Evolutionary conservation across 2,888 invertebrate species (phyloP).

Genomic region (Nomada fabriciana): DNA sequence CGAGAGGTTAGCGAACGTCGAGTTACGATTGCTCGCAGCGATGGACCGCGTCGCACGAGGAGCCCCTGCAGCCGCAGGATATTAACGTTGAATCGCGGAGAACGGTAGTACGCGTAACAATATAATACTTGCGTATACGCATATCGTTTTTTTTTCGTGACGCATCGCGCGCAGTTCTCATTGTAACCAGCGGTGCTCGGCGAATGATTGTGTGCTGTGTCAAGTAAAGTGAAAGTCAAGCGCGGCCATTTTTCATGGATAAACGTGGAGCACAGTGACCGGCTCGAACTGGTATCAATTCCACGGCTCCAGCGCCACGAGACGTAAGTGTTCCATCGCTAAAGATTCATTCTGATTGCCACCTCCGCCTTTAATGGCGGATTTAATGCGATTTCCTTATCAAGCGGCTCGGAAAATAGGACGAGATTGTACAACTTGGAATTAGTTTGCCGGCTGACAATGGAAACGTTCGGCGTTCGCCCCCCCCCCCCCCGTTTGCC

Average conservation of each 20-base stretch:
- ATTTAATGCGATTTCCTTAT: slow-evolving; percentile 46
- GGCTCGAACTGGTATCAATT: slow-evolving; percentile 65
- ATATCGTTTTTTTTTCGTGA: slow-evolving; percentile 34
- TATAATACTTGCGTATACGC: neutral
- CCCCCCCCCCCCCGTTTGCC: neutral
- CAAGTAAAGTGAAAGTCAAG: slow-evolving; percentile 79
- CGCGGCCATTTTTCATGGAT: slow-evolving; percentile 68
- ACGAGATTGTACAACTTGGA: slow-evolving; percentile 14
- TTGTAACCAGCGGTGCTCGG: slow-evolving; percentile 45
- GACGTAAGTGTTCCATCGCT: slow-evolving; percentile 61
- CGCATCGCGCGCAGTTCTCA: slow-evolving; percentile 52
- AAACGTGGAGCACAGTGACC: slow-evolving; percentile 65
- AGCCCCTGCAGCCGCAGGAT: neutral
- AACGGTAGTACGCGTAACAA: neutral
- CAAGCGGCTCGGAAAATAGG: slow-evolving; percentile 21
- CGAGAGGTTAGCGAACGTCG: slow-evolving; percentile 34
- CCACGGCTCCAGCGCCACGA: slow-evolving; percentile 53
- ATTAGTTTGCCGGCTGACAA: neutral
- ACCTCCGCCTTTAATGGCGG: slow-evolving; percentile 41
- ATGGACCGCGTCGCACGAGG: slow-evolving; percentile 24
- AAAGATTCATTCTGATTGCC: slow-evolving; percentile 42
- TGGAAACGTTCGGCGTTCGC: neutral
- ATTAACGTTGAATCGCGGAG: slow-evolving; percentile 9
- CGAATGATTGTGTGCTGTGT: slow-evolving; percentile 69
- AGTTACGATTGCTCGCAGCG: slow-evolving; percentile 59